Percentiles rank a stretch among this genome's conserved stretches.
phyloP scores from a whole-genome alignment of 2,113 vertebrate species.

The Cyprinodon tularosa region DNA sequence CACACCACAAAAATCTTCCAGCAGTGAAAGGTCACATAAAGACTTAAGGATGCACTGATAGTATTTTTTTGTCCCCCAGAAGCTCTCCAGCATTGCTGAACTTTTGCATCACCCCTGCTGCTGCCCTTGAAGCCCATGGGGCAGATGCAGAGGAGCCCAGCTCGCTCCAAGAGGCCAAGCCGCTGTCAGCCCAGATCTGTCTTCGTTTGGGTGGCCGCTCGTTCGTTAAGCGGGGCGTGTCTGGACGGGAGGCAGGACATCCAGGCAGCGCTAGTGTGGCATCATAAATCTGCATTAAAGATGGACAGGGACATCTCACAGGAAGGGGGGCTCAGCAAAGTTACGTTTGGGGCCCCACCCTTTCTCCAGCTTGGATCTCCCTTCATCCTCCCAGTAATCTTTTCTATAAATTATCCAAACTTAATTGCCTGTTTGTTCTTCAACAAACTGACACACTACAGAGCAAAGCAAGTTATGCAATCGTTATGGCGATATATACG shows the following conservation, averaged over 20 bases:
- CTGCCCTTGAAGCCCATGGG: slow-evolving; percentile 46
- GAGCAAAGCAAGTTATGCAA: no score
- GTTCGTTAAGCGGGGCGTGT: slow-evolving; percentile 67
- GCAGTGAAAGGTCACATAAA: background rate
- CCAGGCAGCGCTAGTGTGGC: slow-evolving; percentile 36
- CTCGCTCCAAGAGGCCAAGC: slow-evolving; percentile 33
- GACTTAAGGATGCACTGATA: no score
- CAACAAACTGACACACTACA: background rate
- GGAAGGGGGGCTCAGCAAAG: background rate
- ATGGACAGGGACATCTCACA: slow-evolving; percentile 36
- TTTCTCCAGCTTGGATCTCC: background rate
- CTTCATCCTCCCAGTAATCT: background rate
- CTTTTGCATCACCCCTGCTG: slow-evolving; percentile 5
- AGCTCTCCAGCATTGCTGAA: background rate
- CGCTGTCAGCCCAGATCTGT: slow-evolving; percentile 71
- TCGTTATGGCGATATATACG: no score
- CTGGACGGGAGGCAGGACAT: slow-evolving; percentile 63
- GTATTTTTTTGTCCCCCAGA: background rate
- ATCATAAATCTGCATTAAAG: slow-evolving; percentile 78
- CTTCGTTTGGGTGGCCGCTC: slow-evolving; percentile 67
- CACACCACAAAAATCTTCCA: background rate
- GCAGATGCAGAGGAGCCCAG: slow-evolving; percentile 39
- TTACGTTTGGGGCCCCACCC: background rate
- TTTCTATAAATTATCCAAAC: no score
- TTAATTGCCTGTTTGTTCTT: background rate